Base-by-base conservation (phyloP, 2,797 vertebrate genomes). In the Ctenopoma kingsleyae region DNA sequence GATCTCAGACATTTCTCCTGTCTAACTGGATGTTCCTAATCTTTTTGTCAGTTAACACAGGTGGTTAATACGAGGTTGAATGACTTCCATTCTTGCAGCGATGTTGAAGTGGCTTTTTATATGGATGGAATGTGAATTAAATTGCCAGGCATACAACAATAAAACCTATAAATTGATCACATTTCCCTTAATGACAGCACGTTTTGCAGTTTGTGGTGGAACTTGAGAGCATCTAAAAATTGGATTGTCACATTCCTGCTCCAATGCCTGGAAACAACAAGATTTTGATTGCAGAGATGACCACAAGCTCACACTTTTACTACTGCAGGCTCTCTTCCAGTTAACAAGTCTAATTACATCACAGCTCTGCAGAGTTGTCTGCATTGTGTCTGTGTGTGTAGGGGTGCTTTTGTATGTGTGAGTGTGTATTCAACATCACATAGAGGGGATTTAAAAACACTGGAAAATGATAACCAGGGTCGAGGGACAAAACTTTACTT, bases 271-370 rank as follows among this genome's bases (percentile, higher is more conserved):
- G 75, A 85, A 84, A 77, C 67, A 83, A 51, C 65, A 20, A 36
- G 57, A 52, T 71, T 71, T 16, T 15, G 5, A 69, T 83, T 88
- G 30, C 20, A n/a, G 78, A 76, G 86, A 86, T 82, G 87, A 89
- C 87, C 81, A 87, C 85, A 67, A 67, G 81, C 74, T 81, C 76
- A 74, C 86, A 66, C 65, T 67, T 74, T 64, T 4, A 3, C 75
- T 86, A 84, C 78, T 63, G 74, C 89, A 89, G 67, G 68, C 79
- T 85, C 41, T 57, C 66, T 80, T 84, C 87, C 84, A 91, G 89
- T 90, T 87, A 90, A 89, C 87, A 88, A 75, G 79, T 87, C 67
- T 88, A 85, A 89, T 90, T 82, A 82, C 87, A 90, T 84, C 76
- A 81, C 86, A 81, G 22, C 75, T 86, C 71, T 22, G 60, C 53